phyloP scores from a whole-genome alignment of 1,140 invertebrate species.

The Zaprionus africanus region DNA sequence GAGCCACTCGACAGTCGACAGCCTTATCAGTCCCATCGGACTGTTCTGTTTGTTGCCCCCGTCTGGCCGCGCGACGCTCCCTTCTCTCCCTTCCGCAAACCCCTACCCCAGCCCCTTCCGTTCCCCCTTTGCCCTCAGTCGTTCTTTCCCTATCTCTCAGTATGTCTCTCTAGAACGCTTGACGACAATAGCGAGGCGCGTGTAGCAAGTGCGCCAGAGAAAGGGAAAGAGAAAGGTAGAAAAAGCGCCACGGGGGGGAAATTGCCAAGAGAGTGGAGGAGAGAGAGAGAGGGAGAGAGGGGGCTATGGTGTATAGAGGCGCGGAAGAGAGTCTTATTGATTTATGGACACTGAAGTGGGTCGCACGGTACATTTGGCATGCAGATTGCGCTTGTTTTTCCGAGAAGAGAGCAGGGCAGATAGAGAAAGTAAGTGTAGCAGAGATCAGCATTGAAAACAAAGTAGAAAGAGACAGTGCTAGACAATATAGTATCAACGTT shows the following conservation, averaged over 20 bases:
- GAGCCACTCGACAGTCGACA: constrained; percentile 34
- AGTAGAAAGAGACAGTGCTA: no score
- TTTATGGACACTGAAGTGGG: constrained; percentile 5
- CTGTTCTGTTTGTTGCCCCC: constrained; percentile 11
- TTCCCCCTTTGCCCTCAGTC: neutral
- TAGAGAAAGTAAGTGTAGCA: neutral
- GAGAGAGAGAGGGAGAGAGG: neutral
- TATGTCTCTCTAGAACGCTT: constrained; percentile 17
- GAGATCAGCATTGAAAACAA: neutral
- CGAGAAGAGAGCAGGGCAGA: neutral
- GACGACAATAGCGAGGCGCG: constrained; percentile 30
- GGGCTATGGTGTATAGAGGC: neutral
- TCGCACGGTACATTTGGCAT: constrained; percentile 5
- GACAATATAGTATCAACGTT: no score
- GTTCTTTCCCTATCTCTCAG: neutral
- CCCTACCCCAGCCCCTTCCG: neutral
- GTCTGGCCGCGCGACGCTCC: neutral
- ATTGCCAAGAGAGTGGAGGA: neutral
- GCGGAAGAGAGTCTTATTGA: neutral
- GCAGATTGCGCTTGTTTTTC: constrained; percentile 1
- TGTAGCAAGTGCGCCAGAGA: neutral
- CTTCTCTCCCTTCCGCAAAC: neutral
- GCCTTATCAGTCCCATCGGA: constrained; percentile 41
- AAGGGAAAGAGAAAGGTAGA: neutral
- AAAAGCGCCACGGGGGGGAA: neutral